A percentile compares a stretch with the other conserved stretches of the same genome.
Conservation (phyloP, 2,888 invertebrate genomes). For the Dexiosoma caninum region DNA sequence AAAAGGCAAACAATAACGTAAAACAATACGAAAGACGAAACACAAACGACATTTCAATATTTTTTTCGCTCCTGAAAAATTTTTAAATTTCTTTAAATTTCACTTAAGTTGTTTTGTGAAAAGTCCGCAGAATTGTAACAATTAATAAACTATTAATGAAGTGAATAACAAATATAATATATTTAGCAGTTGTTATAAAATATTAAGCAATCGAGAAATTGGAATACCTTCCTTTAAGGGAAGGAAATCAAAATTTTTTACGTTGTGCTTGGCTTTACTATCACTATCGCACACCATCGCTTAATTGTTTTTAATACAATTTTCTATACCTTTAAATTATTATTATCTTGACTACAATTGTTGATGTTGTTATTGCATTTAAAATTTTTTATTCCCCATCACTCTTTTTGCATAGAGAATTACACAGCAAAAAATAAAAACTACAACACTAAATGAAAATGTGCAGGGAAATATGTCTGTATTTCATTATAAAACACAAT, state of each 20-base stretch:
- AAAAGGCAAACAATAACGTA: too few species aligned
- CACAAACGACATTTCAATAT: too few species aligned
- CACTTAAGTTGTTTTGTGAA: too few species aligned
- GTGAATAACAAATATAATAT: not conserved
- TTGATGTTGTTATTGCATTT: not conserved
- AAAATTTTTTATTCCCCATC: not conserved
- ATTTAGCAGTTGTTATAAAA: not conserved
- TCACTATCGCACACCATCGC: not conserved
- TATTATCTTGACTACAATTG: slow-evolving; percentile 25
- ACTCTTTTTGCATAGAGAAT: slow-evolving; percentile 16
- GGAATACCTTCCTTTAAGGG: not conserved
- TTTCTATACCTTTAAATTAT: slow-evolving; percentile 3
- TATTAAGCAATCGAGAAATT: not conserved
- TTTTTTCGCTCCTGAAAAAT: too few species aligned
- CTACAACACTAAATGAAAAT: slow-evolving; percentile 4
- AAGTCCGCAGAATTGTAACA: not conserved
- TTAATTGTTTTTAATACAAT: not conserved
- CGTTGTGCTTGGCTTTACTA: not conserved
- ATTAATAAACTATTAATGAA: not conserved
- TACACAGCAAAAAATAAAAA: not conserved
- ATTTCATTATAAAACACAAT: slow-evolving; percentile 44
- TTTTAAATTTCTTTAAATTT: too few species aligned
- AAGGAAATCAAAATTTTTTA: not conserved
- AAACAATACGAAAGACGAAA: too few species aligned
- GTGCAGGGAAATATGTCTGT: not conserved